phyloP scores from a whole-genome alignment of 2,888 invertebrate genomes.

The Orthonychiurus folsomi region DNA sequence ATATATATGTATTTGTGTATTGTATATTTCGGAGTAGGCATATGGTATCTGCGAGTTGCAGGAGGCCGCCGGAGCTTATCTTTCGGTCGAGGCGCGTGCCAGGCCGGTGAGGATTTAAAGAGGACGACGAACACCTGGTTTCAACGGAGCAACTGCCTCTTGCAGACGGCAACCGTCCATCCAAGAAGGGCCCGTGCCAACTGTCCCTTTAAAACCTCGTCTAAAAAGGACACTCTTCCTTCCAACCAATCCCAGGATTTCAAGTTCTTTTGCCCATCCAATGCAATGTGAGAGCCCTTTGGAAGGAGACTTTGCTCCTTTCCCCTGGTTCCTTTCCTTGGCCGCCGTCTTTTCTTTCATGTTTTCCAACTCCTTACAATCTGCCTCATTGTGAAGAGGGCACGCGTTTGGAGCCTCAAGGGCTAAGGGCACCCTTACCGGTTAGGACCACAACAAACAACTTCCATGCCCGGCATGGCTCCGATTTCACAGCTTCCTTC shows the following conservation, averaged over 20 bases:
- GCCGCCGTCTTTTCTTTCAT: conserved; percentile 1
- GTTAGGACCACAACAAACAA: neutral
- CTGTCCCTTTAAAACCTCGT: neutral
- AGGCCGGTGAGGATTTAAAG: neutral
- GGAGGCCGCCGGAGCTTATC: neutral
- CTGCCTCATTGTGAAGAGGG: neutral
- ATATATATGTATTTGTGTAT: too few relatives aligned
- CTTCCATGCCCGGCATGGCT: neutral
- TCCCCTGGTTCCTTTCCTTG: too few relatives aligned
- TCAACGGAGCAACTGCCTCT: too few relatives aligned
- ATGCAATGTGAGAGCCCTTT: too few relatives aligned
- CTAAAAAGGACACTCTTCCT: too few relatives aligned
- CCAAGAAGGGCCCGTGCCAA: neutral
- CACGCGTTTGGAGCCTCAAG: neutral
- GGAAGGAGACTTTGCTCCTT: neutral
- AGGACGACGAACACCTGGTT: neutral
- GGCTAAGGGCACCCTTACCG: neutral
- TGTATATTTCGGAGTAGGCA: too few relatives aligned
- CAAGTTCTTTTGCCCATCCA: too few relatives aligned
- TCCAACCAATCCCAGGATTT: neutral
- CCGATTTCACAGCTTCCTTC: neutral
- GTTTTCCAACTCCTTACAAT: neutral
- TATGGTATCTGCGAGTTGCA: neutral
- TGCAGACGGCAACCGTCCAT: neutral
- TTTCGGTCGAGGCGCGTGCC: neutral